Evolutionary conservation across 1,140 invertebrate genomes (phyloP).

Genomic region (Archivesica marissinica): DNA sequence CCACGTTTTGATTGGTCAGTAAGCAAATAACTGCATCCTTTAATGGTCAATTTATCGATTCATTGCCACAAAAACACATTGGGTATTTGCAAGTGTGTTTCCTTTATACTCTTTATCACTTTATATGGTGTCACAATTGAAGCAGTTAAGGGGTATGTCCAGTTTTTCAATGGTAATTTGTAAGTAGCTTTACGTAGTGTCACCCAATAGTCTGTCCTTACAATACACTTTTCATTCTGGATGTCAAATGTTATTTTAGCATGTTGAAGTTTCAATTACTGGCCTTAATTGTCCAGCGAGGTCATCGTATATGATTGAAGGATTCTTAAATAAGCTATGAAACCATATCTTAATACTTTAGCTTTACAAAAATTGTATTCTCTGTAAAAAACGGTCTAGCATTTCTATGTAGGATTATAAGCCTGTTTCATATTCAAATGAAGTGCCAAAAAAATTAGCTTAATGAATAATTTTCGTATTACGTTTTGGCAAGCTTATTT

Average conservation of each 20-base stretch:
- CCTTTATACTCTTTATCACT: neutral
- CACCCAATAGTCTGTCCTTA: neutral
- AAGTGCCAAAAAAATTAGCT: neutral
- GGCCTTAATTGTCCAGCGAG: neutral
- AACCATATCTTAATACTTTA: neutral
- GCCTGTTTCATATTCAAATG: conserved; percentile 2
- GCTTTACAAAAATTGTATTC: neutral
- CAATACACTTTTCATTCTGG: neutral
- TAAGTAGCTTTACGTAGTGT: neutral
- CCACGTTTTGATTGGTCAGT: neutral
- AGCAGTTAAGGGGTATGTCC: neutral
- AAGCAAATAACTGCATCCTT: neutral
- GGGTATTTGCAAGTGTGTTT: neutral
- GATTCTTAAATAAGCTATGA: neutral
- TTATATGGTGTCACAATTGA: neutral
- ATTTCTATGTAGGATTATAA: conserved; percentile 4
- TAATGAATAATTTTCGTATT: conserved; percentile 13
- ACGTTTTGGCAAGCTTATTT: neutral
- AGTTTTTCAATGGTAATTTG: neutral
- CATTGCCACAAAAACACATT: neutral
- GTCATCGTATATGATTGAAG: too few relatives aligned
- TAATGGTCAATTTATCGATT: neutral
- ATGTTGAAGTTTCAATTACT: conserved; percentile 42
- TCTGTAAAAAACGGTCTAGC: neutral
- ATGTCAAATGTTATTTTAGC: conserved; percentile 38